Base-by-base conservation (phyloP, 2,113 vertebrate genomes). In the Archilochus colubris region DNA sequence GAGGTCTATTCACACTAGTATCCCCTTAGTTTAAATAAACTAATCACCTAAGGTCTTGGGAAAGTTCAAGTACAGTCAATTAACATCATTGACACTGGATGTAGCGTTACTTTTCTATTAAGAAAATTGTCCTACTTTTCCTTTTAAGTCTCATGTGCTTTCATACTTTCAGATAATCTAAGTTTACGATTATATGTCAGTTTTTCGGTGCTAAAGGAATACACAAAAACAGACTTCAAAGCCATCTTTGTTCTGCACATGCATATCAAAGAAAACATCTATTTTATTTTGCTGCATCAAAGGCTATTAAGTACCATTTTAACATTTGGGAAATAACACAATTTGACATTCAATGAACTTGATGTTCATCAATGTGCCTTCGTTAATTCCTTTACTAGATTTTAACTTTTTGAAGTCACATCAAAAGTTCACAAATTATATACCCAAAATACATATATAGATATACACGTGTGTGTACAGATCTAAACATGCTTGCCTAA, bases 321-420 rank as follows among this genome's bases (percentile, higher is more conserved):
- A 97, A 96, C 83, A 97, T 97, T 92, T 93, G 94, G 95, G 91
- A 98, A 97, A 97, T 98, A 97, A 96, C 88, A 95, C 94, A 94
- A 80, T 91, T 93, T 97, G 96, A 97, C 97, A 96, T 95, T 96
- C 78, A 79, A 76, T 97, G 95, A 98, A 98, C 95, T 96, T 94
- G 50, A 81, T 80, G 93, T 88, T 96, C 93, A 94, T 94, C 94
- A 88, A 74, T 79, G 70, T 55, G 75, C 89, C 95, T 98, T 98
- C 96, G 98, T 98, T 98, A 98, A 95, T 95, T 93, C 64, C 78
- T 95, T 62, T 84, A 33, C 78, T 89, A 93, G 87, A 87, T 72
- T 77, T 93, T 89, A 95, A 95, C 91, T 82, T 95, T 98, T 97
- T 98, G 97, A 98, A 98, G 97, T 98, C 93, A 97, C 97, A 98